Evolutionary conservation across 2,797 vertebrate species (phyloP).

Genomic region (Tenualosa ilisha): DNA sequence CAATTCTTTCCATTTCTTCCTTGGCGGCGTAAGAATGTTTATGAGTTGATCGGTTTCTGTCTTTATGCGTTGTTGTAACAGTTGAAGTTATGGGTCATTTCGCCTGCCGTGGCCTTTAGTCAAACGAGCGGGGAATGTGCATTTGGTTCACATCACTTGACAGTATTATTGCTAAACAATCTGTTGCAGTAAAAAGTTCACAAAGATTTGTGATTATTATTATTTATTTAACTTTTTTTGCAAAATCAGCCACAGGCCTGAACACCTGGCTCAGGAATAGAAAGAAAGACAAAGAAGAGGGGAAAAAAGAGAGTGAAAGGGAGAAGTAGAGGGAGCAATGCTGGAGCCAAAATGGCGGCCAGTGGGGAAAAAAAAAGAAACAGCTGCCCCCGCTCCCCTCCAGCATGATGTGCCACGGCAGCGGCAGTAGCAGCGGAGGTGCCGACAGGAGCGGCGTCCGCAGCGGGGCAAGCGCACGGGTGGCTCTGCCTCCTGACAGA

Average conservation of each 20-base stretch:
- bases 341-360: slow-evolving; percentile 15
- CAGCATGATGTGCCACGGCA: slow-evolving; percentile 30
- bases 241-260: neutral
- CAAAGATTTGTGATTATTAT: too few relatives aligned
- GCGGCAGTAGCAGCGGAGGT: slow-evolving; percentile 22
- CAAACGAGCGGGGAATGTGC: neutral
- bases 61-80: neutral
- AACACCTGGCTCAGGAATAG: neutral
- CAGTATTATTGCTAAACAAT: slow-evolving; percentile 10
- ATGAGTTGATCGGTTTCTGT: slow-evolving; percentile 29
- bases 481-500: slow-evolving; percentile 57
- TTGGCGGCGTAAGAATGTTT: slow-evolving; percentile 29
- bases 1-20: neutral
- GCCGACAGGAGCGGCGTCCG: slow-evolving; percentile 30
- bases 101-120: neutral
- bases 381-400: neutral
- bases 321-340: neutral
- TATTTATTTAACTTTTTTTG: neutral
- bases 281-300: neutral
- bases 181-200: neutral
- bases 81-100: neutral
- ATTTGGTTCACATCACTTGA: slow-evolving; percentile 25
- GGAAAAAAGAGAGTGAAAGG: neutral
- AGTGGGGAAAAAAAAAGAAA: neutral
- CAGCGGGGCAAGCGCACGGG: slow-evolving; percentile 47